A percentile compares a stretch with the other conserved stretches of the same genome.
Conservation (phyloP, 2,797 vertebrate genomes). For the Pithecia hirsuta region DNA sequence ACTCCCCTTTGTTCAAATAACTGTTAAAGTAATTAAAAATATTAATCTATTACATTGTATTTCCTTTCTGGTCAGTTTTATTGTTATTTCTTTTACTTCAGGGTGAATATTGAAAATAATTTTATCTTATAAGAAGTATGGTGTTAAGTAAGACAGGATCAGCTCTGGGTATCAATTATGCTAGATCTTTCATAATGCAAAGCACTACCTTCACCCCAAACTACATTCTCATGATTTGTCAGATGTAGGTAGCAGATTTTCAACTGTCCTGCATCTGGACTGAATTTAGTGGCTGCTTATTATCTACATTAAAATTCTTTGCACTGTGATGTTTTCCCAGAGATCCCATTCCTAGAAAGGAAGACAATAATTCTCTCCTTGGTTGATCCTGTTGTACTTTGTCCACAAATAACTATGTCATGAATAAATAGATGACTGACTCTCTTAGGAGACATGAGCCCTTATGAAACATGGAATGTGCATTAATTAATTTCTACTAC, state of each 20-base stretch:
- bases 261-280: neutral
- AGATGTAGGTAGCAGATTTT: neutral
- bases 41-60: neutral
- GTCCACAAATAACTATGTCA: neutral
- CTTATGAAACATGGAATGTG: neutral
- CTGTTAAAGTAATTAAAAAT: neutral
- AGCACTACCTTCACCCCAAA: neutral
- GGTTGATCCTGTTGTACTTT: neutral
- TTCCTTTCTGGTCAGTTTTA: neutral
- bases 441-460: neutral
- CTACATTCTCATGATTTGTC: neutral
- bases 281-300: neutral
- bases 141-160: neutral
- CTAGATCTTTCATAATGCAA: neutral
- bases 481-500: neutral
- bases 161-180: neutral
- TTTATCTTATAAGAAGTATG: neutral
- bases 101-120: neutral
- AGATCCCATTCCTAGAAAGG: neutral
- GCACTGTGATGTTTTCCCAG: neutral
- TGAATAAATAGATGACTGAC: neutral
- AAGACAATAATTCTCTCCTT: neutral
- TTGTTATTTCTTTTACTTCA: neutral
- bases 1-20: conserved; percentile 18
- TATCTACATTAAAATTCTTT: neutral